A percentile compares a stretch with the other conserved stretches of the same genome.
These are phyloP conservation scores for Nemopilema nomurai DNA, from an alignment of 30 jellyfish, hydroid and myxozoan genomes.

Conservation along the genomic window DNA sequence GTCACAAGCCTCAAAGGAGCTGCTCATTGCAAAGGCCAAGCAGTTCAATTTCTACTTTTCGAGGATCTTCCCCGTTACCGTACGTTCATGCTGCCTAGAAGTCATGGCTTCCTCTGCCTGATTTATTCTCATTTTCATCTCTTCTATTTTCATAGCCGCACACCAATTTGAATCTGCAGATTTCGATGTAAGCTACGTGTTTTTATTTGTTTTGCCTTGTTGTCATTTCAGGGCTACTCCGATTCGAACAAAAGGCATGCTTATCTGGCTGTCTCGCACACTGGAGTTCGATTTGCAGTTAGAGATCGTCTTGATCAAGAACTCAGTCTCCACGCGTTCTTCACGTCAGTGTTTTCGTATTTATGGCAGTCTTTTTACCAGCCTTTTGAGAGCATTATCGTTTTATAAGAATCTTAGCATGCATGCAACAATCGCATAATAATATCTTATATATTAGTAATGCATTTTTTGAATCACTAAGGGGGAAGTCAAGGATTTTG, in stretches of 20 bases:
- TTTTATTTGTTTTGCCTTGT: too few species aligned
- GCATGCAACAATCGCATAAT: too few species aligned
- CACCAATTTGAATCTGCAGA: too few species aligned
- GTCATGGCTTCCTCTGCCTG: not conserved
- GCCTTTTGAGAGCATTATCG: too few species aligned
- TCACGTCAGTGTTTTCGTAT: conserved; percentile 46
- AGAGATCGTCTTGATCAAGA: conserved; percentile 77
- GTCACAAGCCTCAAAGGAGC: conserved; percentile 17
- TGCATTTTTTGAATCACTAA: not conserved
- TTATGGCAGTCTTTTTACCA: not conserved
- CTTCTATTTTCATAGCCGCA: too few species aligned
- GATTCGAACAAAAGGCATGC: conserved; percentile 26
- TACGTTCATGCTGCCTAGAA: conserved; percentile 1
- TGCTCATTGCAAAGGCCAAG: conserved; percentile 58
- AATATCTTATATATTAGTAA: too few species aligned
- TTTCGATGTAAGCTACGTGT: too few species aligned
- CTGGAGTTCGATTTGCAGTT: conserved; percentile 86
- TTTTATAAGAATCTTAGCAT: too few species aligned
- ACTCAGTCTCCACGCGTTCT: conserved; percentile 60
- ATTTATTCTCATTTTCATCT: not conserved
- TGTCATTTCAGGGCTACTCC: conserved; percentile 54
- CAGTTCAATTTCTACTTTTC: conserved; percentile 83
- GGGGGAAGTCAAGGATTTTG: not conserved
- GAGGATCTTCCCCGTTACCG: conserved; percentile 76
- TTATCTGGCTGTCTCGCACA: conserved; percentile 82